Conservation (phyloP, 1,140 invertebrate species). For the Drosophila burlai region DNA sequence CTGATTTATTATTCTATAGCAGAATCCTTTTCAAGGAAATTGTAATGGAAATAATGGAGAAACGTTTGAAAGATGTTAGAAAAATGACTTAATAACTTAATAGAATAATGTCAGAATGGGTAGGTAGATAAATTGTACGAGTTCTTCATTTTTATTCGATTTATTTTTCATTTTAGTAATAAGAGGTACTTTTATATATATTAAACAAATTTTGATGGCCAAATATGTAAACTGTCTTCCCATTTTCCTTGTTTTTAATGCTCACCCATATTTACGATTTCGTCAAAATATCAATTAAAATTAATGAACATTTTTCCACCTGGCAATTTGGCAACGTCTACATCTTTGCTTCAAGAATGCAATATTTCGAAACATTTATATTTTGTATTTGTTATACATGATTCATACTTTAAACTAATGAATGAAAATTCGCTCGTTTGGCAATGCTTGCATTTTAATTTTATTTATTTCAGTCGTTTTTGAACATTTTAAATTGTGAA, state of each 20-base stretch:
- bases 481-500: neutral
- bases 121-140: neutral
- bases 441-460: neutral
- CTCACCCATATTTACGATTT: neutral
- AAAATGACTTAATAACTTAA: neutral
- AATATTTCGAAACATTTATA: neutral
- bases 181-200: neutral
- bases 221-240: neutral
- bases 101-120: too few species aligned
- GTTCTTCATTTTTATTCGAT: neutral
- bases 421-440: neutral
- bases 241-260: neutral
- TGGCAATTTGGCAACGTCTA: constrained; percentile 1
- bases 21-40: constrained; percentile 12
- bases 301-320: constrained; percentile 8
- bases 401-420: constrained; percentile 1
- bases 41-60: neutral
- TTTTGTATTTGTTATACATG: neutral
- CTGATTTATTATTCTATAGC: constrained; percentile 13
- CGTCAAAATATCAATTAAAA: constrained; percentile 8
- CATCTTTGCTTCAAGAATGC: neutral
- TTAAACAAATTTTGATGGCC: neutral
- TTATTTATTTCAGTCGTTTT: neutral
- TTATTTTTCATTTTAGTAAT: neutral
- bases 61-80: neutral